phyloP scores from a whole-genome alignment of 2,113 vertebrate species.

The Leptobrachium leishanense region DNA sequence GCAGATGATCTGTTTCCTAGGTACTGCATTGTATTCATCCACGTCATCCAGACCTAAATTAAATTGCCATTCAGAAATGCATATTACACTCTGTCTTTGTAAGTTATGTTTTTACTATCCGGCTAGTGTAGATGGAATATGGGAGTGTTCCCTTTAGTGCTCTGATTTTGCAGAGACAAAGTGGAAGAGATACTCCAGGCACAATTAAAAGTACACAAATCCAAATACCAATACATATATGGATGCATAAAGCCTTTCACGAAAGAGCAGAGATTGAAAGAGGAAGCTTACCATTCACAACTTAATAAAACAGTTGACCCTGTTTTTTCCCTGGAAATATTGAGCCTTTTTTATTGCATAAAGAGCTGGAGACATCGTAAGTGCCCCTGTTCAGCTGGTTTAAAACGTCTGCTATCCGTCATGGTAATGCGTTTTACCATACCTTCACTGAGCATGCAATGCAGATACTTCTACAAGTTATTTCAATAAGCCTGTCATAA shows the following conservation, averaged over 20 bases:
- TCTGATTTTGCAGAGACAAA: slow-evolving; percentile 8
- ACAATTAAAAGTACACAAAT: slow-evolving; percentile 46
- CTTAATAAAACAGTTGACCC: slow-evolving; percentile 34
- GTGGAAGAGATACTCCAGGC: slow-evolving; percentile 35
- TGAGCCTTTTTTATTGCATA: slow-evolving; percentile 27
- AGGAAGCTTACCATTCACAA: slow-evolving; percentile 40
- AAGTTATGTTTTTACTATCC: neutral
- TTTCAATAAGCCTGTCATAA: neutral
- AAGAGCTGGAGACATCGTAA: slow-evolving; percentile 6
- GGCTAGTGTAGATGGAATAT: neutral
- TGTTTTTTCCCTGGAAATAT: slow-evolving; percentile 33
- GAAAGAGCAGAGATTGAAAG: slow-evolving; percentile 31
- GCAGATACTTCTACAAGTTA: neutral
- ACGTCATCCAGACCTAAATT: neutral
- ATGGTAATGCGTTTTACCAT: neutral
- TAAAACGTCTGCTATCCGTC: slow-evolving; percentile 22
- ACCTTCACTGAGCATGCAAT: neutral
- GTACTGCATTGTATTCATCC: neutral
- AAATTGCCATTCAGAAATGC: neutral
- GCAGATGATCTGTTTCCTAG: neutral
- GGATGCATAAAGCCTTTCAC: slow-evolving; percentile 37
- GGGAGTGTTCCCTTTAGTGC: slow-evolving; percentile 6
- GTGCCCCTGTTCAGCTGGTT: neutral
- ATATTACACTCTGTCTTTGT: neutral
- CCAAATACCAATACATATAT: slow-evolving; percentile 47